Base-by-base conservation (phyloP, 2,888 invertebrate species). In the Phortica okadai region DNA sequence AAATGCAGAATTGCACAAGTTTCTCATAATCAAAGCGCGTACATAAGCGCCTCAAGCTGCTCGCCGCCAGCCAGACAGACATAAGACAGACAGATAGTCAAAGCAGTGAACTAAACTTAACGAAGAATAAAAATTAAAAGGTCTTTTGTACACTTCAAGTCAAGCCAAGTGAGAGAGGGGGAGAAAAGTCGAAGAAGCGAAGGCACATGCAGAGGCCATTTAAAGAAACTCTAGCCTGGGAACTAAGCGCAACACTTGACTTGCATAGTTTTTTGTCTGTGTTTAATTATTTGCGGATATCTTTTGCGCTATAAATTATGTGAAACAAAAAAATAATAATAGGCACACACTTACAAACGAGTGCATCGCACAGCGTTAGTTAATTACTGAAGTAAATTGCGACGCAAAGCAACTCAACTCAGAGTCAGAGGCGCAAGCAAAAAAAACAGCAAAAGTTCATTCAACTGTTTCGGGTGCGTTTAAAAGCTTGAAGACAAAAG, bases 21-120 rank as follows among this genome's bases (percentile, higher is more conserved):
- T 85, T 87, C 86, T 81, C 85, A 85, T 84, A 86, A 84, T 87
- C 85, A 85, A 86, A 82, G 84, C 79, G 80, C 82, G 67, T 67
- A 59, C 21, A 59, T 16, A 59, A 59, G 16, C 80, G 75, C 75
- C 81, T 77, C 77, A 75, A 42, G 64, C 16, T 7, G 44, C 76
- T 76, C 2, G 3, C 33, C 33, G 33, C 33, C 33, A 33, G 33
- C 33, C 33, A 33, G 33, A 33, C 4, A 33, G 33, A 33, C 33
- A 33, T 33, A 2, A 33, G 33, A 33, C 33, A 33, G 33, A 33
- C 33, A 33, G 50, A 8, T 50, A 14, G 50, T 11, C 44, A 14
- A 14, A 62, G 42, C 58, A 62, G 16, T 66, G 41, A 54, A 44
- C 2, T 8, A 50, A 42, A 41, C 14, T 2, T 4, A 14, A 73